A percentile compares a stretch with the other conserved stretches of the same genome.
Evolutionary conservation across 2,888 invertebrate genomes (phyloP).

Genomic region (Chloroclystis v-ata): DNA sequence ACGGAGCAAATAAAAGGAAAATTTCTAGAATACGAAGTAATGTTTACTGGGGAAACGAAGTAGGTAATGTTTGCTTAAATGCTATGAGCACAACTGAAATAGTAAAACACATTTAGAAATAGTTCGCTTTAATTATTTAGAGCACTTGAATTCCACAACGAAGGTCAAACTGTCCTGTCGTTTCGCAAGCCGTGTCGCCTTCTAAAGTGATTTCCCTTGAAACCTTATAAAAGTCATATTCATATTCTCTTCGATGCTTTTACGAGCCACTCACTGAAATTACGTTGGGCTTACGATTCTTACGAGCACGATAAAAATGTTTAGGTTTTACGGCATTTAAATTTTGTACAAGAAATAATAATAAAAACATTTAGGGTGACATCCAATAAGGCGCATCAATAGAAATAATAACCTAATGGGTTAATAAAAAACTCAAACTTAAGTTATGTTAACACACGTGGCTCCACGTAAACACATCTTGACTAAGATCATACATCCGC

Average conservation of each 20-base stretch:
- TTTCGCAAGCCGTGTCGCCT: constrained; percentile 21
- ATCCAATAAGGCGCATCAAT: neutral
- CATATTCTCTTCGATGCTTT: constrained; percentile 40
- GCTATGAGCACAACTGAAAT: neutral
- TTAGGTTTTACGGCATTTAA: constrained; percentile 18
- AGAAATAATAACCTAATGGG: neutral
- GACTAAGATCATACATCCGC: too few relatives aligned
- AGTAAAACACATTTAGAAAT: neutral
- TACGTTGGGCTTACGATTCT: constrained; percentile 32
- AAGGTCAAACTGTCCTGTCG: constrained; percentile 15
- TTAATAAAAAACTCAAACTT: neutral
- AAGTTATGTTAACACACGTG: too few relatives aligned
- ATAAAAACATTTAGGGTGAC: neutral
- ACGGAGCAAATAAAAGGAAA: constrained; percentile 28
- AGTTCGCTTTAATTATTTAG: constrained; percentile 1
- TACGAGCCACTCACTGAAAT: constrained; percentile 45
- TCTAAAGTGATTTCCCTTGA: constrained; percentile 43
- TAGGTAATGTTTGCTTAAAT: constrained; percentile 7
- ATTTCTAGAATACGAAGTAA: constrained; percentile 21
- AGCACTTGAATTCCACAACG: constrained; percentile 12
- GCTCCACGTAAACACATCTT: too few relatives aligned
- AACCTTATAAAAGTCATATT: constrained; percentile 43
- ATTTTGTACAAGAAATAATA: constrained; percentile 12
- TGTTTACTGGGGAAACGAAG: too few relatives aligned
- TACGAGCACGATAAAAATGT: constrained; percentile 30